phyloP scores from a whole-genome alignment of 2,113 vertebrate genomes.

The Eudyptes chrysolophus region DNA sequence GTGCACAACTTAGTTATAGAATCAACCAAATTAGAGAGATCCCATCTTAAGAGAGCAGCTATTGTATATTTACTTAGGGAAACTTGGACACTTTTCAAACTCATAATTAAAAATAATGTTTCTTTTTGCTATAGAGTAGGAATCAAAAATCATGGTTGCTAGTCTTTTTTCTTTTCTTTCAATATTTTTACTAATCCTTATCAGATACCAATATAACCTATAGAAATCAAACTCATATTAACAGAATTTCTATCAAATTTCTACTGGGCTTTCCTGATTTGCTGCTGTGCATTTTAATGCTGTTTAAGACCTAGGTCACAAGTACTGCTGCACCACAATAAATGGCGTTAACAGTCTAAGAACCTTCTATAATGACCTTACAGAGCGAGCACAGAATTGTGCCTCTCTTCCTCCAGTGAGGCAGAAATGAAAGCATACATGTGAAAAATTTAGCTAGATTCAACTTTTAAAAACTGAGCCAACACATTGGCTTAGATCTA shows the following conservation, averaged over 20 bases:
- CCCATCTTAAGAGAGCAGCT: background rate
- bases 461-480: background rate
- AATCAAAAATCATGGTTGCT: background rate
- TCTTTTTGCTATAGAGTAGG: background rate
- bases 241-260: background rate
- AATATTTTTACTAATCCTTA: background rate
- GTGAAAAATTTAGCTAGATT: background rate
- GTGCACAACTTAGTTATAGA: background rate
- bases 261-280: background rate
- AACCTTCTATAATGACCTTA: background rate
- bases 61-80: background rate
- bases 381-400: background rate
- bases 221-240: background rate
- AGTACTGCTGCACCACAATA: background rate
- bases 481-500: slow-evolving; percentile 3
- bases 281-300: background rate
- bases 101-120: background rate
- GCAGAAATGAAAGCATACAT: background rate
- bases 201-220: background rate
- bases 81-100: background rate
- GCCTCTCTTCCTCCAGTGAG: background rate
- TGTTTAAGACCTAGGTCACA: background rate
- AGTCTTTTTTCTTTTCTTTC: background rate
- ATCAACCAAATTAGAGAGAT: background rate
- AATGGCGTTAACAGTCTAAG: background rate